These are phyloP conservation scores for Amphipyra tragopoginis DNA, from an alignment of 2,888 invertebrate genomes.

Conservation along the genomic window DNA sequence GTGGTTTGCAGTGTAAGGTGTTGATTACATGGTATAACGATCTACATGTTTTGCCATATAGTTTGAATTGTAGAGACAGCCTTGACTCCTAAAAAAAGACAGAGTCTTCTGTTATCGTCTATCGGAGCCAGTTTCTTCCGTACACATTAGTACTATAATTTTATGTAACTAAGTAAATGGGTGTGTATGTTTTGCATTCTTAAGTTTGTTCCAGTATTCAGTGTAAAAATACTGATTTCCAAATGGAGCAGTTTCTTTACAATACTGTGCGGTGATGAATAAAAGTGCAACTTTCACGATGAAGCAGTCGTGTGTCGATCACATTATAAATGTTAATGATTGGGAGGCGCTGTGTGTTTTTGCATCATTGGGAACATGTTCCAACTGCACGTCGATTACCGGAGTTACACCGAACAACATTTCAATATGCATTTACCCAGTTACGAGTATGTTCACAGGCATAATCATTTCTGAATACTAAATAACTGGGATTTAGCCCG, in stretches of 20 bases:
- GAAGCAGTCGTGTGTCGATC: not conserved
- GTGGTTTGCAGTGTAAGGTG: too few relatives aligned
- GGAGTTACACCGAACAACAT: constrained; percentile 15
- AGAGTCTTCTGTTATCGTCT: too few relatives aligned
- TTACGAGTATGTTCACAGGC: not conserved
- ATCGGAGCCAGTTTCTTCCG: too few relatives aligned
- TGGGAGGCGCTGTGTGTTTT: constrained; percentile 16
- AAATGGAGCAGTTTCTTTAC: constrained; percentile 5
- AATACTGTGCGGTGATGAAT: not conserved
- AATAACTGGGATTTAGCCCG: not conserved
- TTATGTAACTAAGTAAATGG: too few relatives aligned
- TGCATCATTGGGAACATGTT: constrained; percentile 26
- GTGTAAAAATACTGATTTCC: too few relatives aligned
- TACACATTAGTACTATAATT: too few relatives aligned
- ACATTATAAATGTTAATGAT: constrained; percentile 25
- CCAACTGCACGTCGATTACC: not conserved
- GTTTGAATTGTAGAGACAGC: too few relatives aligned
- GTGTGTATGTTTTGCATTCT: too few relatives aligned
- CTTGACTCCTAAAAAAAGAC: too few relatives aligned
- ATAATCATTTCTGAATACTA: not conserved
- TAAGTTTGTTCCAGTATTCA: too few relatives aligned
- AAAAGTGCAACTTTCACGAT: constrained; percentile 7
- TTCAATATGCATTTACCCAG: constrained; percentile 8
- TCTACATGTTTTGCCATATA: too few relatives aligned
- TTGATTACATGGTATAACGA: too few relatives aligned